Conservation (phyloP, 1,140 invertebrate species). For the Artemia franciscana region DNA sequence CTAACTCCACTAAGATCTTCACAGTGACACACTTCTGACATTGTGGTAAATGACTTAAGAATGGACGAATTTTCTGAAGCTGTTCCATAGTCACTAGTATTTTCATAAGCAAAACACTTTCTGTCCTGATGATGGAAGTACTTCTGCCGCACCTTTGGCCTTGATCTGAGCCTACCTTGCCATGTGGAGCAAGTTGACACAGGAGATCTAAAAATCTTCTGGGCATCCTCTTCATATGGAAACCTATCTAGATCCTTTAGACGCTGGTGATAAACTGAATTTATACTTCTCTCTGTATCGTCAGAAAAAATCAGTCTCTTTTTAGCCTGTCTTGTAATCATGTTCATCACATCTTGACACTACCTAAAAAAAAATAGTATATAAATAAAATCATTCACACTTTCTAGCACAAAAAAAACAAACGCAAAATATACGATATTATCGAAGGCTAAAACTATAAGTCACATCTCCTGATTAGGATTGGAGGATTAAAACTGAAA, state of each 20-base stretch:
- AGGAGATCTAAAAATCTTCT: neutral
- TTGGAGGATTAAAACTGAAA: too few relatives aligned
- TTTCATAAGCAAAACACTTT: neutral
- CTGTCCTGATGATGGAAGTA: neutral
- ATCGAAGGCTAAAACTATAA: too few relatives aligned
- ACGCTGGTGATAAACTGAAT: too few relatives aligned
- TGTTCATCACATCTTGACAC: neutral
- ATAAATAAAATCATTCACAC: too few relatives aligned
- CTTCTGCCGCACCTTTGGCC: neutral
- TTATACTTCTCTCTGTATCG: too few relatives aligned
- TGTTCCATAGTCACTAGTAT: constrained; percentile 5
- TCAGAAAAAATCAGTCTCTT: neutral
- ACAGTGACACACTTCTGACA: constrained; percentile 2
- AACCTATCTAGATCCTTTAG: too few relatives aligned
- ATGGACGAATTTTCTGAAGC: constrained; percentile 1
- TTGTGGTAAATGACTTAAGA: neutral
- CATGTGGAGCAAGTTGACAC: neutral
- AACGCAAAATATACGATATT: too few relatives aligned
- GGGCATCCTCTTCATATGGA: neutral
- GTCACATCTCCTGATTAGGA: too few relatives aligned
- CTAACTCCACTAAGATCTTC: constrained; percentile 1
- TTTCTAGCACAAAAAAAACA: too few relatives aligned
- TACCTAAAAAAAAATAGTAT: too few relatives aligned
- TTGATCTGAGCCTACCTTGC: neutral
- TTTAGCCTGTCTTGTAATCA: neutral